phyloP scores from a whole-genome alignment of 2,888 invertebrate species.

The Stenichneumon culpator region DNA sequence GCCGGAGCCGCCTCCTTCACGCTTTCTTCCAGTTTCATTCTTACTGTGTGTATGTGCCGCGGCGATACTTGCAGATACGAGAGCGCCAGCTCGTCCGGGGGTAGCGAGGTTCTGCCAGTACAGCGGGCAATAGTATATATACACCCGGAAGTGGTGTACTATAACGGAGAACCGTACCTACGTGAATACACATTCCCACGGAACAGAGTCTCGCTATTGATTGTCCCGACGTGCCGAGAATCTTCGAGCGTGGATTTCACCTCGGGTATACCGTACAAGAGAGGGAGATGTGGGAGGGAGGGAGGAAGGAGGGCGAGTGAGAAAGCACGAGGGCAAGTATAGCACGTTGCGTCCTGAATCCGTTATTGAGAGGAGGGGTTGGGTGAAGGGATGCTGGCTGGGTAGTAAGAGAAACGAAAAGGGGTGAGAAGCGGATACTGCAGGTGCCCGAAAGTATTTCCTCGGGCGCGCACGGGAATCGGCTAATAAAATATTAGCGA shows the following conservation, averaged over 20 bases:
- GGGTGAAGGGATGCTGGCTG: conserved; percentile 24
- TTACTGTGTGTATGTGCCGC: conserved; percentile 14
- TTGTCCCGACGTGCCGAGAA: conserved; percentile 78
- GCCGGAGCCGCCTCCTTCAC: neutral
- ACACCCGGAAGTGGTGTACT: conserved; percentile 24
- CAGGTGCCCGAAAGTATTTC: conserved; percentile 48
- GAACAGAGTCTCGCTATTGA: conserved; percentile 76
- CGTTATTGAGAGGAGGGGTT: conserved; percentile 61
- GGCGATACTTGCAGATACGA: conserved; percentile 32
- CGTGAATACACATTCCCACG: conserved; percentile 77
- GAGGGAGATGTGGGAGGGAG: neutral
- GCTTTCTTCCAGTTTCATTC: conserved; percentile 23
- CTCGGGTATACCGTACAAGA: conserved; percentile 50
- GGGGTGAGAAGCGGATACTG: conserved; percentile 47
- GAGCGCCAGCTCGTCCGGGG: conserved; percentile 12
- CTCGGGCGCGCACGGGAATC: conserved; percentile 68
- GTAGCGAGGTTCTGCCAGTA: conserved; percentile 23
- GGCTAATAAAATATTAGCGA: conserved; percentile 66
- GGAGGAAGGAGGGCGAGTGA: conserved; percentile 40
- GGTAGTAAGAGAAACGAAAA: conserved; percentile 24
- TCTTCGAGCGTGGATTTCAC: conserved; percentile 69
- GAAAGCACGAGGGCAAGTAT: conserved; percentile 64
- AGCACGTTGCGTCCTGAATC: conserved; percentile 71
- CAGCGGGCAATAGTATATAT: conserved; percentile 12
- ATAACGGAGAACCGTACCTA: conserved; percentile 50